Evolutionary conservation across 37 sponge, comb jelly and placozoan genomes (phyloP), one percentile per base, ranked within the genome.

Genomic region (Oopsacas minuta): DNA sequence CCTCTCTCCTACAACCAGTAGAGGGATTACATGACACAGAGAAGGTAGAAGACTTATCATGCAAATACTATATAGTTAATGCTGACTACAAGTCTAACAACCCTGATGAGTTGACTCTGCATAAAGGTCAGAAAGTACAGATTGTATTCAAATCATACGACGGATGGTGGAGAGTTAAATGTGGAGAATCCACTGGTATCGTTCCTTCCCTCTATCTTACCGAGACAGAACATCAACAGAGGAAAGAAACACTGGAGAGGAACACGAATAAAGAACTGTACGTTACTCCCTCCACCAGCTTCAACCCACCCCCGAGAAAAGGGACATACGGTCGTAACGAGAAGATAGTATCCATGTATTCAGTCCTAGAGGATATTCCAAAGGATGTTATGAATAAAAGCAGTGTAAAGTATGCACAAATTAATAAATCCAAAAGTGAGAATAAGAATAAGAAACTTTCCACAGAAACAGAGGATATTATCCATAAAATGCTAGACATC

Each of bases 131-230:
- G 82, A 89, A 28, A 37, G 83, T 94, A 0, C 52, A 87, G 0
- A 86, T 91, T 28, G 46, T 94, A 32, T 81, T 42, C 84, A 89
- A 89, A 38, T 87, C 83, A 36, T 86, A 91, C 87, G 94, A 94
- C 81, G 94, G 94, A 28, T 94, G 94, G 94, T 94, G 94, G 94
- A 88, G 88, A 38, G 88, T 94, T 0, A 94, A 69, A 90, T 88
- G 52, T 23, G 84, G 86, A 34, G 22, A 12, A 3, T 25, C 7
- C 17, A 61, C 75, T 61, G 75, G 75, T 3, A 61, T 61, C 7
- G 75, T 61, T 34, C 75, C 75, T 3, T 61, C 75, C 30, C 75
- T 61, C 17, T 61, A 61, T 12, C 75, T 61, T 25, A 61, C 75
- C 22, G 75, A 61, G 30, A 25, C 17, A 25, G 75, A 61, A 34